Base-by-base conservation (phyloP, 64 coral and sea anemone genomes). In the Anthopleura sola region DNA sequence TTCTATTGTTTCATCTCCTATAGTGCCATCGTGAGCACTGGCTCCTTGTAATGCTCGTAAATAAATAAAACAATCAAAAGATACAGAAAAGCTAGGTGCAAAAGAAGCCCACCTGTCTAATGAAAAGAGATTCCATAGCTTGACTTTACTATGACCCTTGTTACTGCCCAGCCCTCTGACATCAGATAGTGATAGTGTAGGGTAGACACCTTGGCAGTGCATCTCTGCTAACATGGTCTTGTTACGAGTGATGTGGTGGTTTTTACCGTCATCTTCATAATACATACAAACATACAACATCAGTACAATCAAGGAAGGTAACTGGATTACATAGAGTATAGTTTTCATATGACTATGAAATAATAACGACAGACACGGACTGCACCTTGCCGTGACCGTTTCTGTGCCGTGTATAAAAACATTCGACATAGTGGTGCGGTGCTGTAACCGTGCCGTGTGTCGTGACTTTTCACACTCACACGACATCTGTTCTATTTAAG, bases 81-180 rank as follows among this genome's bases (percentile, higher is more conserved):
- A 56, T 80, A 5, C 19, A 38, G 28, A 32, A 64, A 64, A 24
- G n/a, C n/a, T n/a, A n/a, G n/a, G n/a, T n/a, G n/a, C n/a, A n/a
- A n/a, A n/a, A 44, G 9, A 44, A 34, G 46, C 23, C 14, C 37
- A 98, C 96, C 87, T 98, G 48, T 98, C 96, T 46, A 98, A 49
- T 24, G 92, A 98, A 46, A 98, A 92, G 24, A 98, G 75, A 37
- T 83, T 94, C 96, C 96, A 98, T 55, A 98, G 85, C 29, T 98
- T 93, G 39, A 89, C 84, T 90, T 98, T 98, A 76, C 96, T 98
- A 55, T 82, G 86, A 16, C 78, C 90, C 82, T 85, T 93, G 21
- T 88, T 91, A 83, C 89, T 92, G 6, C 92, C 96, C 60, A 94
- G 53, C 29, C 92, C 84, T 23, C 96, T 87, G 10, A 77, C 90